Evolutionary conservation across 2,113 vertebrate species (phyloP), one percentile per base, ranked within the genome.

Genomic region (Rousettus leschenaultii): DNA sequence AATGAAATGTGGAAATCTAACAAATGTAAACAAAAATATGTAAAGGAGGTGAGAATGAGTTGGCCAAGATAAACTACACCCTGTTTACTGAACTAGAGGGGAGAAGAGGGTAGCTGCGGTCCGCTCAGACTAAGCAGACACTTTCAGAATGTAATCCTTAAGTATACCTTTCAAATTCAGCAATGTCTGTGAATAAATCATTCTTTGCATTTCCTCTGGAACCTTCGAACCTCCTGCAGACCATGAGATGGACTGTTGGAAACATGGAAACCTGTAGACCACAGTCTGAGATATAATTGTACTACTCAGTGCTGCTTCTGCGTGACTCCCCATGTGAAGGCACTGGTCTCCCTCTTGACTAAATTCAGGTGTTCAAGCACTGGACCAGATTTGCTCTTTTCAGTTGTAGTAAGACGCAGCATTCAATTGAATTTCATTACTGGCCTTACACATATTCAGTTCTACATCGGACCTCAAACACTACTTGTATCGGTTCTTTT

Each of bases 121-220:
- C 4, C 40, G 84, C 9, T 14, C 9, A 53, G 71, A n/a, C 55
- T 35, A 43, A 59, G 43, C 59, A 38, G 53, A 59, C 6, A 28
- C 45, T 79, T 73, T 73, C 33, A 6, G 40, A 51, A 65, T 53
- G 12, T 1, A 38, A 51, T 73, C 22, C 24, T 86, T 77, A 26
- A 71, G 68, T 0, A 0, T 24, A 14, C 7, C 21, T 74, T 96
- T 70, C 82, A 86, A 86, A 91, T 45, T 84, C 92, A 84, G 86
- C 68, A 38, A 61, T 38, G 30, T 61, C 74, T 74, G 40, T 38
- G 33, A 95, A 93, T 79, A 84, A 97, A 28, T 86, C 28, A 40
- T 68, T 57, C 30, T 91, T 83, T 82, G 63, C 71, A 40, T 93
- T 96, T 88, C 77, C 77, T 84, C 94, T 70, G 75, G 94, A 95